A percentile compares a stretch with the other conserved stretches of the same genome.
phyloP scores from a whole-genome alignment of 2,888 invertebrate genomes.

The Venusia cambrica region DNA sequence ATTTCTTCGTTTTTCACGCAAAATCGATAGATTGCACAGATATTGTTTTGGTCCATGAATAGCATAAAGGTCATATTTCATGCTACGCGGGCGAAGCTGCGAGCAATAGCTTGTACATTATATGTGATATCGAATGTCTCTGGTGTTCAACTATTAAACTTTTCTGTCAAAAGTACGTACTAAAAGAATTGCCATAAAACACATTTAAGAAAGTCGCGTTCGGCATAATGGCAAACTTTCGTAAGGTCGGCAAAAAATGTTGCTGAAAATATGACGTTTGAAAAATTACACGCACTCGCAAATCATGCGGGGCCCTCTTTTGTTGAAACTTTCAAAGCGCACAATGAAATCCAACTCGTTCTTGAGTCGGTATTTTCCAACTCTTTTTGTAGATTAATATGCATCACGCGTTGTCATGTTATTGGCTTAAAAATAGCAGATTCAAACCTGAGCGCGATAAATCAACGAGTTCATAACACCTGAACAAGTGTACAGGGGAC shows the following conservation, averaged over 20 bases:
- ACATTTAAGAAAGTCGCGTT: constrained; percentile 65
- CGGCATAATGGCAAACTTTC: constrained; percentile 71
- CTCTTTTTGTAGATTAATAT: constrained; percentile 42
- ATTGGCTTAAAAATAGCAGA: constrained; percentile 24
- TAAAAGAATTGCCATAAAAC: constrained; percentile 51
- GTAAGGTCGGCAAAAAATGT: constrained; percentile 63
- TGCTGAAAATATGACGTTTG: constrained; percentile 79
- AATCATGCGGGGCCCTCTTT: constrained; percentile 76
- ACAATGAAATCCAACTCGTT: constrained; percentile 71
- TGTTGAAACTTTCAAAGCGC: constrained; percentile 66
- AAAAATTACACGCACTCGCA: constrained; percentile 81
- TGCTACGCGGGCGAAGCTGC: no score
- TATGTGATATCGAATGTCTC: constrained; percentile 41
- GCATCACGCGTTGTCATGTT: constrained; percentile 21
- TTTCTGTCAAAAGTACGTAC: constrained; percentile 58
- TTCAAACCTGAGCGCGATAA: constrained; percentile 46
- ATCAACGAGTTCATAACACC: constrained; percentile 62
- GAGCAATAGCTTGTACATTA: no score
- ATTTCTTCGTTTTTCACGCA: no score
- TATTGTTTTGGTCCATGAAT: no score
- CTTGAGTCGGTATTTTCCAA: constrained; percentile 56
- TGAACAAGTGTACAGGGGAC: constrained; percentile 58
- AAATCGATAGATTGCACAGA: no score
- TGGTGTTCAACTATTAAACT: constrained; percentile 61
- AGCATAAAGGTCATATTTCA: no score